Evolutionary conservation across 2,888 invertebrate species (phyloP).

Genomic region (Acanthosepion pharaonis): DNA sequence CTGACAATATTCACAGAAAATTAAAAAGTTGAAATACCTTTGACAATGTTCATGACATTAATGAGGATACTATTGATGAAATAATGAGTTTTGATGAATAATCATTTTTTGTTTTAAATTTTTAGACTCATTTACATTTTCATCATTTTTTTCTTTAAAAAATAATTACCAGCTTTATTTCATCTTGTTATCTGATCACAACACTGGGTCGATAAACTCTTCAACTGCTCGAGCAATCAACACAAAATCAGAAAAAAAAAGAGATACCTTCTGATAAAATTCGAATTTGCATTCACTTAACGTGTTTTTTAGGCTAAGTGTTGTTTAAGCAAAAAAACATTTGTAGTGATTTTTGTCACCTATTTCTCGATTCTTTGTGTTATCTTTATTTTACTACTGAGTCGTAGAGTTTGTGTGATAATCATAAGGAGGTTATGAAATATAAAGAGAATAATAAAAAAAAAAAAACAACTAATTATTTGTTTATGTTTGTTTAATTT

Average conservation of each 20-base stretch:
- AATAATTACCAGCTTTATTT: background rate
- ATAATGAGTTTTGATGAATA: too few relatives aligned
- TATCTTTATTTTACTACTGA: too few relatives aligned
- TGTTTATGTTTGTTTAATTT: constrained; percentile 14
- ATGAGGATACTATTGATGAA: background rate
- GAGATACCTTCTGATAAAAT: background rate
- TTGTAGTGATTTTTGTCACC: too few relatives aligned
- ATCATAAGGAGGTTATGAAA: too few relatives aligned
- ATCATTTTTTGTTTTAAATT: background rate
- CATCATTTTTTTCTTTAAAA: too few relatives aligned
- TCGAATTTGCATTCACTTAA: too few relatives aligned
- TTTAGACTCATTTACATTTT: background rate
- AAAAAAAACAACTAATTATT: too few relatives aligned
- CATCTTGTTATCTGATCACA: background rate
- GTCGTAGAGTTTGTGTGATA: too few relatives aligned
- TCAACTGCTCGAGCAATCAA: background rate
- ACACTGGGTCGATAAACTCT: background rate
- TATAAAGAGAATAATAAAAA: too few relatives aligned
- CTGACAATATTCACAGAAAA: background rate
- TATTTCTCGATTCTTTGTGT: too few relatives aligned
- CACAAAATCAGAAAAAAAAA: background rate
- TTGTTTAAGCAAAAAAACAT: too few relatives aligned
- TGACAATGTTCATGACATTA: background rate
- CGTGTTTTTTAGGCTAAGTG: too few relatives aligned
- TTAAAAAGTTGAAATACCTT: background rate